Base-by-base conservation (phyloP, 1,140 invertebrate genomes). In the Lasioglossum albipes region DNA sequence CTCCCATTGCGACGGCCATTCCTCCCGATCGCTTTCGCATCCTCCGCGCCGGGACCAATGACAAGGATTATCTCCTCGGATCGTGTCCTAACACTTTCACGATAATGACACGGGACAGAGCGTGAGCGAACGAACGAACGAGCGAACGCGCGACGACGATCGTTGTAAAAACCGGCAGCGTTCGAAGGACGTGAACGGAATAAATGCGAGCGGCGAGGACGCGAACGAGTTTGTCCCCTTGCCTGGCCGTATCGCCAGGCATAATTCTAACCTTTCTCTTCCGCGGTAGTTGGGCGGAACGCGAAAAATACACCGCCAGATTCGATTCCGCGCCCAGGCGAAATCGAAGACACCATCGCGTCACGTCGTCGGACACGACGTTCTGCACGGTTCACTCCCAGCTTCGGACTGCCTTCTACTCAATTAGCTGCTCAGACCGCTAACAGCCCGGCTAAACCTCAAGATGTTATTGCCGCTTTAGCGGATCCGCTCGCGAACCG, bases 191-290 rank as follows among this genome's bases (percentile, higher is more conserved):
- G 62, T 18, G 45, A 41, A 61, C 57, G 77, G 52, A 27, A 78
- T 57, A 52, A 81, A 67, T 66, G 77, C 16, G 31, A 69, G 22
- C 36, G 52, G 31, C 36, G 52, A n/a, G 42, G 67, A 81, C 79
- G 64, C 31, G 49, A 54, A 66, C 22, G 52, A 66, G 45, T 36
- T 67, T 71, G 67, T 71, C 52, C 52, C 57, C 75, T 7, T 13
- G 45, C 52, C n/a, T 36, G 45, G 45, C 45, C 45, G 42, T 45
- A 45, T 75, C 52, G 67, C 27, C 20, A 7, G 31, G 70, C 52
- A 69, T 81, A 81, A 83, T 83, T 80, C 70, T 68, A 82, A 45
- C 66, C 71, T 84, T 84, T 82, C 80, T 82, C 80, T 66, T 65
- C 57, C 74, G 45, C 41, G 18, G 52, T 42, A 36, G 36, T 36